phyloP scores from a whole-genome alignment of 2,797 vertebrate species.

The Syndactyla subalaris region DNA sequence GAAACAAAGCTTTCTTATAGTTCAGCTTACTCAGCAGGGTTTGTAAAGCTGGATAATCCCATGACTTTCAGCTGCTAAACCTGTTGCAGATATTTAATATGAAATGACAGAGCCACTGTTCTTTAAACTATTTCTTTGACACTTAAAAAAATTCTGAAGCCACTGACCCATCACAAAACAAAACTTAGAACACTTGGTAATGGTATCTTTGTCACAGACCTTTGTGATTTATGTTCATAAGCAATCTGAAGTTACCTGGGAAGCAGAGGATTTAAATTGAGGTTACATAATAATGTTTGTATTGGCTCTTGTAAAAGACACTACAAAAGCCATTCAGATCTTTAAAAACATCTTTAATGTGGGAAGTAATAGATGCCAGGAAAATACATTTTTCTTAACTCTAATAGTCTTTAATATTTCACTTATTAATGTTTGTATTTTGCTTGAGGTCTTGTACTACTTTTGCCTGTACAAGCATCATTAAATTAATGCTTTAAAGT shows the following conservation, averaged over 20 bases:
- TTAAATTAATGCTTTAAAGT: background rate
- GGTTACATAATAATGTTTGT: background rate
- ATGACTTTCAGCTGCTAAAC: slow-evolving; percentile 53
- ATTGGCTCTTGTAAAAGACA: background rate
- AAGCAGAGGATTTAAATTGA: background rate
- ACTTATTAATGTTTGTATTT: background rate
- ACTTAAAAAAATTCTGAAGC: background rate
- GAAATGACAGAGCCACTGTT: background rate
- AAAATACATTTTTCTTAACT: background rate
- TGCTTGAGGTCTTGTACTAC: background rate
- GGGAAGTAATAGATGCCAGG: background rate
- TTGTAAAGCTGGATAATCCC: slow-evolving; percentile 57
- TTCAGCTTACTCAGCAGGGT: slow-evolving; percentile 58
- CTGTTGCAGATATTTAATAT: slow-evolving; percentile 56
- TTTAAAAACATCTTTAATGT: background rate
- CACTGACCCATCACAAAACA: background rate
- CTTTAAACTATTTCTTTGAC: background rate
- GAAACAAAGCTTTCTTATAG: slow-evolving; percentile 43
- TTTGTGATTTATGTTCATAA: background rate
- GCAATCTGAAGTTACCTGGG: background rate
- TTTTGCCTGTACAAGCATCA: background rate
- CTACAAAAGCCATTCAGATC: background rate
- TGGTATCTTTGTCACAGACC: background rate
- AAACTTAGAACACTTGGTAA: background rate
- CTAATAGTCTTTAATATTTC: background rate